Evolutionary conservation across 2,888 invertebrate genomes (phyloP), one percentile per base, ranked within the genome.

Genomic region (Microplitis deprimator): DNA sequence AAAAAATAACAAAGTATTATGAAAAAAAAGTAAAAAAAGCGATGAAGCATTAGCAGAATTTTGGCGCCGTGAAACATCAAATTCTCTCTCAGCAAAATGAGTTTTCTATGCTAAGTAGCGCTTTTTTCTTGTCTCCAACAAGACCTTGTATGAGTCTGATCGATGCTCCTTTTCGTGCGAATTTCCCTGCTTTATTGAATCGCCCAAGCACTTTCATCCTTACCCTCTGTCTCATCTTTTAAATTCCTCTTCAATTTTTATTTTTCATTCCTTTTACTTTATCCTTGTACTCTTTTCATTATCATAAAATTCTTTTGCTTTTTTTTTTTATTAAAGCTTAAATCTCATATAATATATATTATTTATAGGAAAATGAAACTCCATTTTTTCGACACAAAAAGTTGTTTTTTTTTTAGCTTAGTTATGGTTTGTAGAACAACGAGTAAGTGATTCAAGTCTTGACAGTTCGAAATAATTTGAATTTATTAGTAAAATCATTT

Each of bases 51-150:
- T 80, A 79, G 80, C 75, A 72, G 77, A 81, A 81, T 82, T 82
- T 82, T 76, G 81, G 79, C 80, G 80, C 79, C 81, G 76, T 60
- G 73, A 73, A 80, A 77, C 73, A 76, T 69, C 50, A 74, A 69
- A 81, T 75, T 77, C 75, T 70, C 76, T 62, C 70, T 60, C 68
- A 68, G 74, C 75, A 75, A 78, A 83, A 84, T 80, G 83, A 84
- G 82, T 78, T 82, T 82, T 79, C 82, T 82, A 83, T 83, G 83
- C 84, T 83, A 84, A 83, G 77, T 80, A 83, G 83, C 77, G 75
- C 79, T 81, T 82, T 81, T 81, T 82, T 77, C 79, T 78, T 67
- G 67, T 39, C 68, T 69, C 73, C 50, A 13, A 50, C 50, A 13
- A 50, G 70, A 73, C 10, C 72, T 6, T 38, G 64, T 64, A 65